Evolutionary conservation across 2,113 vertebrate species (phyloP), one percentile per base, ranked within the genome.

Genomic region (Lasiurus cinereus): DNA sequence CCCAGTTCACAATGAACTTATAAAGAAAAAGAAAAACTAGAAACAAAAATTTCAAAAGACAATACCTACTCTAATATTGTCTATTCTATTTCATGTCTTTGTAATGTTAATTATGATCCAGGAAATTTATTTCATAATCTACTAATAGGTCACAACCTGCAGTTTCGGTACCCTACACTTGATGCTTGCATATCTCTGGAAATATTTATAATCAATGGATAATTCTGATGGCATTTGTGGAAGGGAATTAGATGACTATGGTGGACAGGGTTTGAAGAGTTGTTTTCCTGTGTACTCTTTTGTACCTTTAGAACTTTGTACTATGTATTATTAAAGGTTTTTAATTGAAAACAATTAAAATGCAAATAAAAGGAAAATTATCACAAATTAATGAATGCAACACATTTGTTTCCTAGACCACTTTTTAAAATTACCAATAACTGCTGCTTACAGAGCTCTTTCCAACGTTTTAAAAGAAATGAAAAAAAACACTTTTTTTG

Each of bases 341-440:
- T 93, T 73, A 73, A 83, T 80, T 59, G 88, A 85, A 76, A 3
- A 24, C 52, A 66, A 48, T 74, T 31, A 82, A 94, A 90, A 79
- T 64, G 27, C 93, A 73, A 84, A 70, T 90, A 15, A 94, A 86
- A 83, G 39, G 29, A 90, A 87, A 80, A 59, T 86, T 86, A 46
- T 83, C 62, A 77, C 36, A 66, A 9, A 85, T 8, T 3, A 91
- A 90, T 43, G 29, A 94, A 93, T 72, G 8, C 59, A 91, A 91
- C 5, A 82, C 67, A 76, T 5, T 54, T 91, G 11, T 76, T 90
- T 95, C 85, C 67, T 95, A 33, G 36, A 31, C 8, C 31, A 77
- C 36, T 77, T 79, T 83, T 69, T 64, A 36, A 88, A 83, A 90
- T 79, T 90, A 29, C 19, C 78, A 89, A 21, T 72, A 85, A 24